Base-by-base conservation (phyloP, 2,888 invertebrate genomes). In the Leptopilina myrica region DNA sequence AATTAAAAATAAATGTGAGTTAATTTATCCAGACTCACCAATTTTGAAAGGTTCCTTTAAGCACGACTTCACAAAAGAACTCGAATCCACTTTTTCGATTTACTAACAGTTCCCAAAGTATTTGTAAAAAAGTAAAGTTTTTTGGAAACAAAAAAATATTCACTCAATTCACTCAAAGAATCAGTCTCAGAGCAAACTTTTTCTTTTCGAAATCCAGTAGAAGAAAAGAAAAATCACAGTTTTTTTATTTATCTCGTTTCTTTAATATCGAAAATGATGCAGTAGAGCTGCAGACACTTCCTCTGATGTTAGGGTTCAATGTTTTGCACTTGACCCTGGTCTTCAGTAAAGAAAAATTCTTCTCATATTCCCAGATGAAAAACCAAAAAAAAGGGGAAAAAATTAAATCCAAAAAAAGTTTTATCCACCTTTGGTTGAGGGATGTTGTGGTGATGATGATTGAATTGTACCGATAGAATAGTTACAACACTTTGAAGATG, bases 21-120 rank as follows among this genome's bases (percentile, higher is more conserved):
- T 8, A 62, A 20, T 40, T 5, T 56, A 73, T 56, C n/a, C 20
- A 53, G 49, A 88, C 91, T 91, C 87, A 91, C 91, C 91, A 91
- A 91, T 90, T 83, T 88, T 88, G 85, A 89, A 90, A 89, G 87
- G 85, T 87, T 89, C 87, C 84, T 85, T 86, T 84, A 85, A 84
- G 79, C 82, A 85, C 82, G 81, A 85, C 80, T 80, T 85, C 83
- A 85, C 87, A 85, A 84, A 82, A 80, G 82, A 84, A 84, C 83
- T 84, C 83, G 84, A 89, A 88, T 91, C 89, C 90, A 91, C 90
- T 88, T 89, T 90, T 86, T 77, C 73, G 33, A 73, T 9, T 14
- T 46, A 15, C n/a, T 67, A 69, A 0, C 11, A 49, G 49, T 49
- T 49, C 11, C 49, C 49, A 49, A 49, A 49, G 43, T 43, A 43